Evolutionary conservation across 2,797 vertebrate genomes (phyloP).

Genomic region (Sebastes trivittatus): DNA sequence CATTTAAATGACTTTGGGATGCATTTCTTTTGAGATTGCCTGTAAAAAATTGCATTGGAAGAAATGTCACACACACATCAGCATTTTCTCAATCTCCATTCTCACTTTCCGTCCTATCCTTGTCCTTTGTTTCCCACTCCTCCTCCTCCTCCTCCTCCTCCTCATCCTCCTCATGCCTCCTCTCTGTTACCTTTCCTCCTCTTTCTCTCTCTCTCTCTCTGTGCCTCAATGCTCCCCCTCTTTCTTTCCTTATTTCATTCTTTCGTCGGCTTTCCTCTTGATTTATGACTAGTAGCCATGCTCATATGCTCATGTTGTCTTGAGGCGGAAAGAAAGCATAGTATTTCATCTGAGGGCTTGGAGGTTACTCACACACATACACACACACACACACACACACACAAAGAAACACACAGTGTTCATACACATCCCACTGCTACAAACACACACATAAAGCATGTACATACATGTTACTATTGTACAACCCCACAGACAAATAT

Average conservation of each 20-base stretch:
- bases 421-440: neutral
- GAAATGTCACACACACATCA: neutral
- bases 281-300: conserved; percentile 59
- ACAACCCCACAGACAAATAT: neutral
- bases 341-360: conserved; percentile 44
- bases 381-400: neutral
- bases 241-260: conserved; percentile 19
- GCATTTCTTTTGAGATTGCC: neutral
- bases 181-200: neutral
- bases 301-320: conserved; percentile 57
- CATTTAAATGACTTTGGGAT: neutral
- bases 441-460: neutral
- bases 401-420: neutral
- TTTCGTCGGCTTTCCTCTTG: conserved; percentile 18
- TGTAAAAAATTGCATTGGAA: neutral
- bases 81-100: neutral
- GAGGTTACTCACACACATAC: conserved; percentile 22
- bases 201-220: neutral
- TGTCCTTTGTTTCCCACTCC: neutral
- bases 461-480: neutral
- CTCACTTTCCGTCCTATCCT: neutral
- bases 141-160: neutral
- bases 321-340: conserved; percentile 34
- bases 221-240: neutral
- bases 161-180: neutral